Conservation (phyloP, 37 sponge, comb jelly and placozoan species). For the Aplysina aerophoba region DNA sequence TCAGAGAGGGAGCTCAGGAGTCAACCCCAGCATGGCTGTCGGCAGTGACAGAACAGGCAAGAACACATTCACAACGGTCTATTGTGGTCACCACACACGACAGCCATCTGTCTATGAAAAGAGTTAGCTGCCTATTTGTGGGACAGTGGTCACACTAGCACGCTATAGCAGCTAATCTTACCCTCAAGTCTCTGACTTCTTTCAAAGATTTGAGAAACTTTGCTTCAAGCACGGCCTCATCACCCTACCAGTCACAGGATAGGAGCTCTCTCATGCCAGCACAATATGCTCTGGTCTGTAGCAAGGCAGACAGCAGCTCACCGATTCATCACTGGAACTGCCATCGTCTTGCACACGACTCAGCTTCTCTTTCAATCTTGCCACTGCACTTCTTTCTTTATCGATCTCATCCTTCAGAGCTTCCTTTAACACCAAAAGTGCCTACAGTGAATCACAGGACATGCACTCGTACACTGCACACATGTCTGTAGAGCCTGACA, state of each 20-base stretch:
- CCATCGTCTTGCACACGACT: not conserved
- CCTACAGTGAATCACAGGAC: not conserved
- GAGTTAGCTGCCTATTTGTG: no score
- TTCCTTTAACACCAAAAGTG: conserved; percentile 13
- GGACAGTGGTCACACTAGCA: not conserved
- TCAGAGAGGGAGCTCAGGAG: no score
- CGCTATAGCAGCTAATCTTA: conserved; percentile 35
- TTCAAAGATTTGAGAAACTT: conserved; percentile 63
- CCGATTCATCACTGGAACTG: conserved; percentile 8
- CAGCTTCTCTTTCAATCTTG: conserved; percentile 14
- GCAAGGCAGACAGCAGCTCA: not conserved
- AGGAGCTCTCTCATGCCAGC: not conserved
- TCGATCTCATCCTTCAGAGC: conserved; percentile 22
- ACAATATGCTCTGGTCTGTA: not conserved
- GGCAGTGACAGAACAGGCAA: no score
- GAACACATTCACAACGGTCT: no score
- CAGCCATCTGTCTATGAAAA: no score
- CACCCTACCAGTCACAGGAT: conserved; percentile 41
- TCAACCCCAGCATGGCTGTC: no score
- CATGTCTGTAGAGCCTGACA: not conserved
- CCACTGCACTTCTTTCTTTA: conserved; percentile 1
- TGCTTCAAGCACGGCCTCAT: conserved; percentile 67
- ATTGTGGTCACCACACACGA: no score
- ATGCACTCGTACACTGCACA: not conserved
- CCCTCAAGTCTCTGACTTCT: conserved; percentile 49